Base-by-base conservation (phyloP, 2,113 vertebrate species). In the Bubo blakistoni region DNA sequence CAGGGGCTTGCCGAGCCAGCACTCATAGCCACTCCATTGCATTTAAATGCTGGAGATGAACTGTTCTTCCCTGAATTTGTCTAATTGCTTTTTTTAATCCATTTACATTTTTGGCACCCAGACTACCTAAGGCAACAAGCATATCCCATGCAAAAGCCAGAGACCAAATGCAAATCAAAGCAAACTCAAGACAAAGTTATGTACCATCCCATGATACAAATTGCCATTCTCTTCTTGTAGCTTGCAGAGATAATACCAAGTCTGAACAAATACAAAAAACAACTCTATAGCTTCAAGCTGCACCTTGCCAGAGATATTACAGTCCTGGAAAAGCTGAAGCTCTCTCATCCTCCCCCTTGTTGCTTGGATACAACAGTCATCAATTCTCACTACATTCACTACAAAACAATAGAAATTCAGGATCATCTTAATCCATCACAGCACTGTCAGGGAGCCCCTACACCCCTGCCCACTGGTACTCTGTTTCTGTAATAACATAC, bases 341-440 rank as follows among this genome's bases (percentile, higher is more conserved):
- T 79, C 58, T 51, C 54, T 78, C 55, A 92, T 92, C 94, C 94
- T 92, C 90, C 84, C 78, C 93, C 62, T 96, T 77, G 81, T 94
- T 92, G 69, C 89, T 91, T 95, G 67, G 94, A 73, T 88, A 92
- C 91, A 87, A 87, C 18, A 96, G 94, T 40, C 82, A 96, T 92
- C 96, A 77, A 90, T 86, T 94, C 94, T 96, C 94, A 95, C 86
- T 73, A 79, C 81, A 73, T 92, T 81, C 87, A 86, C 44, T 30
- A 81, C 80, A 77, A 93, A 96, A 95, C 94, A 94, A 96, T 88
- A 92, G 92, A 95, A 96, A 97, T 96, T 95, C 66, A 62, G 86
- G 91, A 97, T 96, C 67, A 6, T 94, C 87, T 95, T 40, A 88
- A 98, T 97, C 97, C 96, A 97, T 97, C 97, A 98, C 20, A 5